Evolutionary conservation across 2,888 invertebrate species (phyloP).

Genomic region (Nemapogon koenigi): DNA sequence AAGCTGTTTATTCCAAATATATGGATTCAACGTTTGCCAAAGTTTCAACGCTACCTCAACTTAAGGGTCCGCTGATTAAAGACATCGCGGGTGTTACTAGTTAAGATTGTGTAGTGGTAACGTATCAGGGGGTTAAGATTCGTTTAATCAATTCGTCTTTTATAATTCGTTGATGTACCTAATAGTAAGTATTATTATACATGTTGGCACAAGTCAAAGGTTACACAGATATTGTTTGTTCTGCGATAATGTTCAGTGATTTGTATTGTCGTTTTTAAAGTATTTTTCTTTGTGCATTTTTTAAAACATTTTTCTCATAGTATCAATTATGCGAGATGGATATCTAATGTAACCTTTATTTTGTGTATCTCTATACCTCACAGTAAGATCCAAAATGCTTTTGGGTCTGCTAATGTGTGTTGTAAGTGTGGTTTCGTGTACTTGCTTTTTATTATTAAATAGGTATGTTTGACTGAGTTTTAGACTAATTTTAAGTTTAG

Average conservation of each 20-base stretch:
- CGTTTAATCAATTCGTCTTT: no score
- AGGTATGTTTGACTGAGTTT: constrained; percentile 2
- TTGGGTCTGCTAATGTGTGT: neutral
- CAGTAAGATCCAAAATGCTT: neutral
- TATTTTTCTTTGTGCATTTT: no score
- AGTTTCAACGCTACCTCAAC: constrained; percentile 69
- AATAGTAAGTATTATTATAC: no score
- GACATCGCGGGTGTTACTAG: constrained; percentile 27
- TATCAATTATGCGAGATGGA: no score
- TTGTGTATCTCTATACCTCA: neutral
- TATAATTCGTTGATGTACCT: no score
- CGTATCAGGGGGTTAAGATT: no score
- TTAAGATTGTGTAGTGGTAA: no score
- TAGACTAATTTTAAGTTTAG: neutral
- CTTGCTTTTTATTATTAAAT: constrained; percentile 4
- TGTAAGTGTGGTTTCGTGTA: constrained; percentile 3
- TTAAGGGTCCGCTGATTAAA: constrained; percentile 48
- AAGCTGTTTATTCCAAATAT: constrained; percentile 75
- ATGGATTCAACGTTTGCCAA: constrained; percentile 60
- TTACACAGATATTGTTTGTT: no score
- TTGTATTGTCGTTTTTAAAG: no score
- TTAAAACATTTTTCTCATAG: no score
- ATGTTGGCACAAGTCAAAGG: no score
- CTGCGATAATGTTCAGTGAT: no score
- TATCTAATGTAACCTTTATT: neutral